phyloP scores from a whole-genome alignment of 2,888 invertebrate genomes.

The Hoplodrina blanda region DNA sequence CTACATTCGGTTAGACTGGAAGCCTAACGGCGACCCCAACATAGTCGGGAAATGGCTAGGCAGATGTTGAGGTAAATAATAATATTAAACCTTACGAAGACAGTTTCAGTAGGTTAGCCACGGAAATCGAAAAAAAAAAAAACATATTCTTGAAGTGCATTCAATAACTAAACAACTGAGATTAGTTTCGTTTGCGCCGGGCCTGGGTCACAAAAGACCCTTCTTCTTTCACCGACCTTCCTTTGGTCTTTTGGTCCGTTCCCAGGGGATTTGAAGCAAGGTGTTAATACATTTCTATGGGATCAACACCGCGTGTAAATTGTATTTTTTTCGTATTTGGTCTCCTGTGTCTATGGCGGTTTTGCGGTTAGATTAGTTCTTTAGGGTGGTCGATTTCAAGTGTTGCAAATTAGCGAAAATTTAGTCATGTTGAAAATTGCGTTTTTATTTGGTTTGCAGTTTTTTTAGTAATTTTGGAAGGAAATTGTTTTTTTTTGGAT shows the following conservation, averaged over 20 bases:
- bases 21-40: too few relatives aligned
- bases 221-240: slow-evolving; percentile 55
- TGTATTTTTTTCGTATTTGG: slow-evolving; percentile 37
- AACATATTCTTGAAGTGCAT: too few relatives aligned
- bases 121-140: too few relatives aligned
- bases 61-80: too few relatives aligned
- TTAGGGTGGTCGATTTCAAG: slow-evolving; percentile 52
- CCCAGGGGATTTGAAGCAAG: slow-evolving; percentile 68
- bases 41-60: too few relatives aligned
- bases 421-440: slow-evolving; percentile 50
- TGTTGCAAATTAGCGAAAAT: slow-evolving; percentile 42
- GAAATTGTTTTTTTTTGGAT: slow-evolving; percentile 34
- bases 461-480: slow-evolving; percentile 11
- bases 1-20: too few relatives aligned
- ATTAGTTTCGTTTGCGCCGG: too few relatives aligned
- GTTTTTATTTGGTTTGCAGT: slow-evolving; percentile 1
- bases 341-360: slow-evolving; percentile 38
- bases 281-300: slow-evolving; percentile 66
- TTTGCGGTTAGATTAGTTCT: slow-evolving; percentile 54
- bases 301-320: slow-evolving; percentile 43
- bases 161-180: too few relatives aligned
- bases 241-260: slow-evolving; percentile 35
- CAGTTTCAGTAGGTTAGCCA: too few relatives aligned
- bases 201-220: too few relatives aligned
- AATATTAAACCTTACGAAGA: too few relatives aligned